A percentile compares a stretch with the other conserved stretches of the same genome.
These are phyloP conservation scores for Cricetomys ansorgei DNA, from an alignment of 2,113 vertebrate species.

Conservation along the genomic window DNA sequence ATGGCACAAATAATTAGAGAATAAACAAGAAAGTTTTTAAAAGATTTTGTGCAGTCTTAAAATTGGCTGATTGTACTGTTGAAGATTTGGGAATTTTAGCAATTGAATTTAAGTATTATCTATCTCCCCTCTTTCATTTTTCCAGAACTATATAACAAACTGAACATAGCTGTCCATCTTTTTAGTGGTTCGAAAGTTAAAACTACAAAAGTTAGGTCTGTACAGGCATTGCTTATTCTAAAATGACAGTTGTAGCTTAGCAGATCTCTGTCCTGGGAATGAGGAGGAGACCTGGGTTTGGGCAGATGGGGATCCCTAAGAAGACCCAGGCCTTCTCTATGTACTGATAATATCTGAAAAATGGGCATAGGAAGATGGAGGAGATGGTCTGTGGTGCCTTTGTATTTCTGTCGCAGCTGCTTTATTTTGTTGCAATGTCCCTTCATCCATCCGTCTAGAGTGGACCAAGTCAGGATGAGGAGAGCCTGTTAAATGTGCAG, in stretches of 20 bases:
- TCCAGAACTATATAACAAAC: not conserved
- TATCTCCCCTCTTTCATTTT: not conserved
- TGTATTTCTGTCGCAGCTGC: not conserved
- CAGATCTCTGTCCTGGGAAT: not conserved
- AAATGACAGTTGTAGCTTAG: not conserved
- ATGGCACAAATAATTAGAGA: not conserved
- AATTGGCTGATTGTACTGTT: not conserved
- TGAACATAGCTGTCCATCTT: not conserved
- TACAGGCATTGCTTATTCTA: not conserved
- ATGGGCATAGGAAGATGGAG: not conserved
- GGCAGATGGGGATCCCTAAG: not conserved
- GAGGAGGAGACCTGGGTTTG: not conserved
- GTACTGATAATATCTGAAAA: not conserved
- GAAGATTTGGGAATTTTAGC: not conserved
- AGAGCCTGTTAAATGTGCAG: not conserved
- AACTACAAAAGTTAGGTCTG: not conserved
- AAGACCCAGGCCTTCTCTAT: not conserved
- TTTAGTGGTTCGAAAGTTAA: not conserved
- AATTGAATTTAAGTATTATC: not conserved
- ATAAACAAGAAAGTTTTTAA: not conserved
- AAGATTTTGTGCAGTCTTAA: not conserved
- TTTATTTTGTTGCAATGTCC: not conserved
- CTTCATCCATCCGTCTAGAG: not conserved
- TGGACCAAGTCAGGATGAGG: not conserved
- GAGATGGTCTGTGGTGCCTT: not conserved